Conservation (phyloP, 2,797 vertebrate species). For the Characodon lateralis region DNA sequence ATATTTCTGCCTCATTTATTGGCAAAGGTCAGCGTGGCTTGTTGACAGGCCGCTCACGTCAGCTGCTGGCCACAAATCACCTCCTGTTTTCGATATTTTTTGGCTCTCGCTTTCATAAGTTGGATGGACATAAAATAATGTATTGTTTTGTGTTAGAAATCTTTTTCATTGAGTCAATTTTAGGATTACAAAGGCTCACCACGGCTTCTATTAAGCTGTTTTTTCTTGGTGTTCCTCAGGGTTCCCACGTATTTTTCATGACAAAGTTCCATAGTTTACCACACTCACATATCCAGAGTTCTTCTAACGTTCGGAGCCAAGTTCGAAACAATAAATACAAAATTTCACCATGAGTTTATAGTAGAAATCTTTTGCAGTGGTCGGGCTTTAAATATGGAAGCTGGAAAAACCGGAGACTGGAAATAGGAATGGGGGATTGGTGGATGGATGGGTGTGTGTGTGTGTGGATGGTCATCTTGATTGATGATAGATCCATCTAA, state of each 20-base stretch:
- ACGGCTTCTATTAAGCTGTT: not conserved
- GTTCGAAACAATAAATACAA: not conserved
- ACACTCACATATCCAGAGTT: not conserved
- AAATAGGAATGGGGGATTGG: not conserved
- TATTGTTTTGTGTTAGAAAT: not conserved
- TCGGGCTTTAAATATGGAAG: not conserved
- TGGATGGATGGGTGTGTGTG: not conserved
- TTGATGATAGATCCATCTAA: not conserved
- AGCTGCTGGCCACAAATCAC: slow-evolving; percentile 27
- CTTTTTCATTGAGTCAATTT: not conserved
- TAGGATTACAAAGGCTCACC: not conserved
- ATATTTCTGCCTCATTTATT: slow-evolving; percentile 13
- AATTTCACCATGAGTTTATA: not conserved
- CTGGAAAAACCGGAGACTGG: not conserved
- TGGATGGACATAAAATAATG: slow-evolving; percentile 9
- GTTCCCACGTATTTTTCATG: not conserved
- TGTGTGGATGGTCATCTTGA: not conserved
- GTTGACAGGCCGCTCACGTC: slow-evolving; percentile 9
- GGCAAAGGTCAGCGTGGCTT: not conserved
- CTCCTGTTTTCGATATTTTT: not conserved
- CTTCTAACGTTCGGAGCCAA: not conserved
- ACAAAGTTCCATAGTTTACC: not conserved
- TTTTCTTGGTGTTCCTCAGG: not conserved
- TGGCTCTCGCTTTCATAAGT: slow-evolving; percentile 10
- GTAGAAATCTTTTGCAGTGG: not conserved